Base-by-base conservation (phyloP, 2,888 invertebrate genomes). In the Papilio elwesi region DNA sequence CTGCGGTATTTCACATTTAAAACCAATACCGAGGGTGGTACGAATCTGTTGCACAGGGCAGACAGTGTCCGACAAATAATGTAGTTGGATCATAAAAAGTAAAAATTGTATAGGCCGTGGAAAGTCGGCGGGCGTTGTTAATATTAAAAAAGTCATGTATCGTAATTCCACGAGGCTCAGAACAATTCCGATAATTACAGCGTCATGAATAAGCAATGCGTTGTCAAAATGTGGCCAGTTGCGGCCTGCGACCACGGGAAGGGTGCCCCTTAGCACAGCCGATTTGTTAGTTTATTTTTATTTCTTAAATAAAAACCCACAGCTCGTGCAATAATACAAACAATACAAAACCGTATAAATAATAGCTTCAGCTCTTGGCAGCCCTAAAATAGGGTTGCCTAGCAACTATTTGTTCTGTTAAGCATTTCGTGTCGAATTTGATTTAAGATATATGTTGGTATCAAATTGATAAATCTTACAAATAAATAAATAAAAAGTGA, bases 121-220 rank as follows among this genome's bases (percentile, higher is more conserved):
- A 70, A 70, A 67, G 66, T 66, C 53, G 62, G 10, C 64, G 65
- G 71, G 66, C 78, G 78, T 75, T 76, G 76, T 77, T 77, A 78
- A 78, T 79, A 78, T 78, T 77, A 75, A 78, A 79, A 77, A 77
- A 73, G 75, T 78, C 74, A 78, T 81, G 81, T 81, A 83, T 84
- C 81, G 83, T 82, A 81, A 86, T 84, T 79, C 78, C 76, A 75
- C 77, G 77, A 76, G 78, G 80, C 78, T 79, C 77, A 78, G 78
- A 81, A 87, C 83, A 84, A 86, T 88, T 89, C 82, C 80, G 80
- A 85, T 87, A 87, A 90, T 90, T 87, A 85, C 82, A 78, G 78
- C 77, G 74, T 83, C 85, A 88, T 89, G 90, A 89, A 90, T 90
- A 90, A 87, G 82, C 86, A 88, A 89, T 89, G 84, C 73, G 75